Percentiles rank a stretch among this genome's conserved stretches.
Evolutionary conservation across 2,797 vertebrate species (phyloP).

Genomic region (Pantherophis vulpinus): DNA sequence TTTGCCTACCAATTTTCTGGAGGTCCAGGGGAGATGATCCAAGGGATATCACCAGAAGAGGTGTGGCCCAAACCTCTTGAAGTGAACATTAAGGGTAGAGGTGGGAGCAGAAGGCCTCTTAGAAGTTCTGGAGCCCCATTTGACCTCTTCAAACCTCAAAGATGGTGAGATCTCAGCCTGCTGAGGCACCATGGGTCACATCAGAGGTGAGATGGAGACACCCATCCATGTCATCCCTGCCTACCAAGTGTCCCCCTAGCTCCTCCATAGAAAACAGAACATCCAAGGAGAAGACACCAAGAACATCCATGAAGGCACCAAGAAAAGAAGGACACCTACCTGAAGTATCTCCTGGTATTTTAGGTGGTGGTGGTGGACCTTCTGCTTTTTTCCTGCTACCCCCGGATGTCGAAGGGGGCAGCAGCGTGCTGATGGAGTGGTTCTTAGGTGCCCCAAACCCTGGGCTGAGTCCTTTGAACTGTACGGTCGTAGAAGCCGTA

Average conservation of each 20-base stretch:
- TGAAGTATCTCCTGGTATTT: constrained; percentile 74
- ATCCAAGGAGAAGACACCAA: neutral
- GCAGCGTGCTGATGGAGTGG: constrained; percentile 63
- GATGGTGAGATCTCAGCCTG: neutral
- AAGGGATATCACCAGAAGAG: neutral
- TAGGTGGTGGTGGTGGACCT: constrained; percentile 56
- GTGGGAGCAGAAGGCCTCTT: neutral
- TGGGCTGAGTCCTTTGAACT: constrained; percentile 53
- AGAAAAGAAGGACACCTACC: constrained; percentile 55
- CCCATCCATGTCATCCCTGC: neutral
- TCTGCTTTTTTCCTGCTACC: constrained; percentile 54
- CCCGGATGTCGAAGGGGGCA: constrained; percentile 65
- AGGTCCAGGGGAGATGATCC: neutral
- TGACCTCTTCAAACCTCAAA: neutral
- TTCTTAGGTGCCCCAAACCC: constrained; percentile 40
- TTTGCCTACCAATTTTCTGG: neutral
- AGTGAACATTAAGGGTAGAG: neutral
- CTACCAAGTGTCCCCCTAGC: neutral
- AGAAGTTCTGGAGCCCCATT: neutral
- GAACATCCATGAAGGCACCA: neutral
- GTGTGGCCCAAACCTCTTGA: neutral
- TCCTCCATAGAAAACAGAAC: neutral
- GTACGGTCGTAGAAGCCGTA: constrained; percentile 36
- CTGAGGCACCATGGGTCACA: neutral
- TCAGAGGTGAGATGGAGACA: neutral